Percentiles rank a stretch among this genome's conserved stretches.
Conservation (phyloP, 2,888 invertebrate genomes). For the Drosophila macrospina region DNA sequence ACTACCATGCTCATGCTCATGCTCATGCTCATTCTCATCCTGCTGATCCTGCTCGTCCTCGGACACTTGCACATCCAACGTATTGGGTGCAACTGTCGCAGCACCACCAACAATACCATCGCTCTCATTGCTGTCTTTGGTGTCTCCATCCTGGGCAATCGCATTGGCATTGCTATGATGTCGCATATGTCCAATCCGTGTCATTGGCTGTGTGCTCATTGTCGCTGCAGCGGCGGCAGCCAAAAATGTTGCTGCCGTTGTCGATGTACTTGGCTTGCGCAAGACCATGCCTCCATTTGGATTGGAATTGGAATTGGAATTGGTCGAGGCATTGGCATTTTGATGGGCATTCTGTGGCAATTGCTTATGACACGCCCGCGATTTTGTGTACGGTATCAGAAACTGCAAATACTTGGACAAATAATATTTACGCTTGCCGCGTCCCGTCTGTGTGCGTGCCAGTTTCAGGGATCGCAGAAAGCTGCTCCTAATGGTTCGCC, state of each 20-base stretch:
- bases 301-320: slow-evolving; percentile 2
- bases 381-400: slow-evolving; percentile 82
- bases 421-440: slow-evolving; percentile 83
- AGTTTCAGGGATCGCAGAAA: slow-evolving; percentile 80
- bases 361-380: slow-evolving; percentile 68
- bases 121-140: slow-evolving; percentile 76
- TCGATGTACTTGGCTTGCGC: slow-evolving; percentile 68
- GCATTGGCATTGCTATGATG: slow-evolving; percentile 29
- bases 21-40: slow-evolving; percentile 29
- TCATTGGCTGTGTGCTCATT: slow-evolving; percentile 58
- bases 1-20: slow-evolving; percentile 42
- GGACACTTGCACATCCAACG: slow-evolving; percentile 69
- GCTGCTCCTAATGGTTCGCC: slow-evolving; percentile 83
- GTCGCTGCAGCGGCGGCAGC: slow-evolving; percentile 27
- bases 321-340: slow-evolving; percentile 18
- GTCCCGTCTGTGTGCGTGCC: slow-evolving; percentile 80
- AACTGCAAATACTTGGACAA: slow-evolving; percentile 82
- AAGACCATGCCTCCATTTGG: slow-evolving; percentile 64
- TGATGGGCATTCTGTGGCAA: slow-evolving; percentile 3
- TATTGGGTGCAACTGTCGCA: slow-evolving; percentile 7
- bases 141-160: slow-evolving; percentile 56
- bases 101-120: slow-evolving; percentile 26
- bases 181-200: slow-evolving; percentile 72
- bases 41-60: slow-evolving; percentile 54
- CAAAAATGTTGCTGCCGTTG: slow-evolving; percentile 36